phyloP scores from a whole-genome alignment of 2,797 vertebrate species.

The Allobates femoralis region DNA sequence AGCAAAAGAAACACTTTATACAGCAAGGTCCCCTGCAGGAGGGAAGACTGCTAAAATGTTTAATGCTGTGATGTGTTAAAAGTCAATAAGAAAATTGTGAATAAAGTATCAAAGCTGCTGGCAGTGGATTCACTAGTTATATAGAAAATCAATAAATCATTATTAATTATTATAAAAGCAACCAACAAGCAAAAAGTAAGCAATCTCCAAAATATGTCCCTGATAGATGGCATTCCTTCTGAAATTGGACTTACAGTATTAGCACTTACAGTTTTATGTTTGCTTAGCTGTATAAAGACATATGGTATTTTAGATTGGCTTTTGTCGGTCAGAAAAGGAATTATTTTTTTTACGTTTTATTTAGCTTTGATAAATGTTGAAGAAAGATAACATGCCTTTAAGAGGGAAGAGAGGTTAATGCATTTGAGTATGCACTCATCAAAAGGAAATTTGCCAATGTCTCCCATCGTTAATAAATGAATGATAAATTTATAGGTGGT shows the following conservation, averaged over 20 bases:
- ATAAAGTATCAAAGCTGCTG: neutral
- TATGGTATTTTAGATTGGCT: neutral
- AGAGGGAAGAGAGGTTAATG: neutral
- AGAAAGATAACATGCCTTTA: neutral
- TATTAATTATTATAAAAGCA: neutral
- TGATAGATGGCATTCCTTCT: neutral
- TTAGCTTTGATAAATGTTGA: neutral
- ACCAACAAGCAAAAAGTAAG: neutral
- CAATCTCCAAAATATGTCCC: neutral
- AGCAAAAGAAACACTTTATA: slow-evolving; percentile 64
- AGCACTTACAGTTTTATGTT: neutral
- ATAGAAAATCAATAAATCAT: too few species aligned
- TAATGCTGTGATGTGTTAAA: slow-evolving; percentile 1
- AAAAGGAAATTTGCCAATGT: neutral
- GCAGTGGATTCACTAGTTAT: neutral
- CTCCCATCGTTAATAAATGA: neutral
- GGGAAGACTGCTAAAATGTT: slow-evolving; percentile 44
- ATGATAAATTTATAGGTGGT: too few species aligned
- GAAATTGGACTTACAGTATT: neutral
- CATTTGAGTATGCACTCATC: neutral
- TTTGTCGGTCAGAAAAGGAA: neutral
- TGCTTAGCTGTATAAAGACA: neutral
- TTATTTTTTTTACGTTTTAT: neutral
- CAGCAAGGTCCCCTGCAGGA: slow-evolving; percentile 59
- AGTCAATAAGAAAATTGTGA: slow-evolving; percentile 25